Conservation (phyloP, 2,797 vertebrate genomes). For the Enteromius trimaculatus region DNA sequence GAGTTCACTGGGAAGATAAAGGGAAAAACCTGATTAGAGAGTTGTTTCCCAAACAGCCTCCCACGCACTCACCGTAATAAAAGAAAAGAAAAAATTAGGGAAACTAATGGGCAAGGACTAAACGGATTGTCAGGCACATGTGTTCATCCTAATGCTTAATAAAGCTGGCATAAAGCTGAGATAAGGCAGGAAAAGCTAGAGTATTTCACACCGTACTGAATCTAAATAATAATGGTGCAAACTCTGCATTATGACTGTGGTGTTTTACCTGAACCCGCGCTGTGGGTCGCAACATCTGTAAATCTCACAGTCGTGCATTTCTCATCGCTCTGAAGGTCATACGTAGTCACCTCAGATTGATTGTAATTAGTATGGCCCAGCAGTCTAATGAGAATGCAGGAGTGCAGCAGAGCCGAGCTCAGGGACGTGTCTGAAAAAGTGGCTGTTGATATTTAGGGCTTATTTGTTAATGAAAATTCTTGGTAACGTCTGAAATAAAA, state of each 20-base stretch:
- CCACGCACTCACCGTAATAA: slow-evolving; percentile 80
- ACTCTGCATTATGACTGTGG: slow-evolving; percentile 62
- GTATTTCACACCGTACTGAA: slow-evolving; percentile 71
- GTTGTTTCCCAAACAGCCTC: slow-evolving; percentile 80
- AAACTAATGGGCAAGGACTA: slow-evolving; percentile 80
- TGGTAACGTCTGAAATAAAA: slow-evolving; percentile 24
- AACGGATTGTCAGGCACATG: slow-evolving; percentile 84
- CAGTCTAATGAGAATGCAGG: slow-evolving; percentile 70
- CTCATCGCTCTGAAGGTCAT: slow-evolving; percentile 73
- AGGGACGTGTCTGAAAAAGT: slow-evolving; percentile 16
- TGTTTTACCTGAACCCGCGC: slow-evolving; percentile 48
- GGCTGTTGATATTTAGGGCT: slow-evolving; percentile 28
- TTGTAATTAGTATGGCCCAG: slow-evolving; percentile 71
- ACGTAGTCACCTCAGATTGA: slow-evolving; percentile 74
- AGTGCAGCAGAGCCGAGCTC: slow-evolving; percentile 10
- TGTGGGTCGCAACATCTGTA: neutral
- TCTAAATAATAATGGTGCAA: slow-evolving; percentile 60
- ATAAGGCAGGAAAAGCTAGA: slow-evolving; percentile 69
- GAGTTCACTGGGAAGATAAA: slow-evolving; percentile 82
- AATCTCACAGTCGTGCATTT: slow-evolving; percentile 23
- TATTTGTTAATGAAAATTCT: slow-evolving; percentile 22
- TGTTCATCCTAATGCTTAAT: slow-evolving; percentile 80
- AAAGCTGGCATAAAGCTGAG: slow-evolving; percentile 70
- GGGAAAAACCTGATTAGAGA: slow-evolving; percentile 81
- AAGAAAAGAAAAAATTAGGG: slow-evolving; percentile 77